Base-by-base conservation (phyloP, 2,113 vertebrate species). In the Aegotheles bennettii region DNA sequence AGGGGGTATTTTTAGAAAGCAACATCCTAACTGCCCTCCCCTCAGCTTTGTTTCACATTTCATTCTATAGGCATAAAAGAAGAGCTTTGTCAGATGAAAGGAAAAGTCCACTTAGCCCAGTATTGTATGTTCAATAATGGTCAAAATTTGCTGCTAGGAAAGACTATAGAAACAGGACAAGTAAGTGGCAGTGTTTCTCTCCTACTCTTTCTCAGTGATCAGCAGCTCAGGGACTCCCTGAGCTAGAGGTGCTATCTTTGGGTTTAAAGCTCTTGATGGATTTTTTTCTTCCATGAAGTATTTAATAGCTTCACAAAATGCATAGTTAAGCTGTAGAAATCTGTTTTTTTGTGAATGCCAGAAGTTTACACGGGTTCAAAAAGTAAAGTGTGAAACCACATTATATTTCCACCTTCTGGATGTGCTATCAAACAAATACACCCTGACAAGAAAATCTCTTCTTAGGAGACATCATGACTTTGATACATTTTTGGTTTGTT, bases 371-470 rank as follows among this genome's bases (percentile, higher is more conserved):
- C 4, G 36, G 33, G 43, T 89, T 90, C 89, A 81, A 86, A 95
- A 94, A 86, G 36, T 23, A 19, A 89, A 92, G 60, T 43, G 50
- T 86, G 89, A 95, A 96, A 94, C 64, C 76, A 75, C 36, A 40
- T 81, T 84, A 68, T 35, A 16, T 78, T 89, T 87, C 65, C 59
- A 65, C 71, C 76, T 81, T 71, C 71, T 70, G 73, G 73, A 84
- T 89, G 91, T 64, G 86, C 88, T 94, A 77, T 88, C 76, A 87
- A 95, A 59, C 71, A 90, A 54, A 84, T 38, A 70, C 64, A 95
- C 89, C 80, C 92, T 78, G 80, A 93, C 80, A 89, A 81, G 88
- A 36, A 96, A 90, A 50, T 84, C 42, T 83, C 67, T 86, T 92
- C 76, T 69, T 83, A 59, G 86, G 88, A 90, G 64, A 84, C 35